These are phyloP conservation scores for Takifugu rubripes DNA, from an alignment of 2,797 vertebrate species.

Conservation along the genomic window DNA sequence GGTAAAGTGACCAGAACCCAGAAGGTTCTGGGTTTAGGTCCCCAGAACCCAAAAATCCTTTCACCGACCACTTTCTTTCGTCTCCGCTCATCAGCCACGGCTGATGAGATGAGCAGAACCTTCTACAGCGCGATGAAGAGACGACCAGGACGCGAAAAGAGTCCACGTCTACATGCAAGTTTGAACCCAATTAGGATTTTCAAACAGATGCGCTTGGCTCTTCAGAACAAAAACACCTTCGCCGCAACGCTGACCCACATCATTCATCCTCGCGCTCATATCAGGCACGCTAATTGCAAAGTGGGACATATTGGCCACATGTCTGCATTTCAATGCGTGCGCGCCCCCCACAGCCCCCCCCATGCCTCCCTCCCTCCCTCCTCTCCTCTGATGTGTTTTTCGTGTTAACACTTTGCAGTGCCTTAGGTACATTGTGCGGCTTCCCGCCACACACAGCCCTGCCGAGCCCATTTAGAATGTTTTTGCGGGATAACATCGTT, in stretches of 20 bases:
- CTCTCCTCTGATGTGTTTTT: constrained; percentile 78
- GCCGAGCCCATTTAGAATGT: constrained; percentile 73
- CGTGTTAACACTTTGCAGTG: constrained; percentile 80
- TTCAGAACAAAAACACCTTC: constrained; percentile 1
- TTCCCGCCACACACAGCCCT: constrained; percentile 70
- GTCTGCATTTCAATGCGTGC: constrained; percentile 42
- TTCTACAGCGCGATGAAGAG: background rate
- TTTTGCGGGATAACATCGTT: constrained; percentile 70
- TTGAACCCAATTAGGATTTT: constrained; percentile 9
- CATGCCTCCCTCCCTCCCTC: constrained; percentile 39
- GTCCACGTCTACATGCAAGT: background rate
- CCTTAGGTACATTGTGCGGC: constrained; percentile 75
- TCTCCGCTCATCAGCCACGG: no score
- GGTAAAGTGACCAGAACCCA: no score
- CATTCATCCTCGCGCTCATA: constrained; percentile 24
- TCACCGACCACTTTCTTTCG: no score
- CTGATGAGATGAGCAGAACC: background rate
- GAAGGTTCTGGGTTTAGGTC: no score
- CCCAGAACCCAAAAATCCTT: no score
- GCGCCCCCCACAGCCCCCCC: constrained; percentile 29
- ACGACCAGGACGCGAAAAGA: no score
- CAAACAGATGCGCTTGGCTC: constrained; percentile 12
- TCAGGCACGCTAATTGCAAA: constrained; percentile 65
- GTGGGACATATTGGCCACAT: constrained; percentile 53
- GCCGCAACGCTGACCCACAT: constrained; percentile 27